Percentiles rank a stretch among this genome's conserved stretches.
Conservation (phyloP, 1,140 invertebrate species). For the Phocides pigmalion region DNA sequence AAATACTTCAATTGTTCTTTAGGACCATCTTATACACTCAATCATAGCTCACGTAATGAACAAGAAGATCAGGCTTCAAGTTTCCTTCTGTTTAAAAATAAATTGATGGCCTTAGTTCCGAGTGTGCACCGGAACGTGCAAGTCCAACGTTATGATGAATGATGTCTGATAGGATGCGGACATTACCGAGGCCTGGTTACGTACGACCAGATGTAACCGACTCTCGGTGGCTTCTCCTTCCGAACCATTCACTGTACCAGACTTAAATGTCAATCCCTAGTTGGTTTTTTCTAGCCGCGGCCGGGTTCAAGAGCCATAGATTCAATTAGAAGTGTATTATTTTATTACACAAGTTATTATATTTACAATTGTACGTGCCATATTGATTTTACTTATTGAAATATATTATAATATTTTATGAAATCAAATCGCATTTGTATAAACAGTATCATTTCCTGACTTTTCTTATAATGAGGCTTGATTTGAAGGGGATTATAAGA, state of each 20-base stretch:
- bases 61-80: neutral
- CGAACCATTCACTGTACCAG: neutral
- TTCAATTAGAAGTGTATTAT: neutral
- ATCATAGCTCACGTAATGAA: neutral
- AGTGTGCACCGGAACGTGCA: constrained; percentile 2
- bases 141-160: constrained; percentile 14
- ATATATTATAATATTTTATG: too few relatives aligned
- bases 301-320: neutral
- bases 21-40: neutral
- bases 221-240: neutral
- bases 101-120: neutral
- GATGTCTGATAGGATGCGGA: constrained; percentile 4
- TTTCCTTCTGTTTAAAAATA: neutral
- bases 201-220: neutral
- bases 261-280: neutral
- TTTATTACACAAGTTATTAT: neutral
- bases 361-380: too few relatives aligned
- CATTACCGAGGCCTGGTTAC: neutral
- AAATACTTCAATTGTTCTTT: neutral
- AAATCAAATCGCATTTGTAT: too few relatives aligned
- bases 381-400: too few relatives aligned
- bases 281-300: neutral
- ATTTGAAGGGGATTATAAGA: too few relatives aligned
- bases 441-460: too few relatives aligned
- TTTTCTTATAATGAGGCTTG: too few relatives aligned